These are phyloP conservation scores for Branchipolynoe longqiensis DNA, from an alignment of 2,888 invertebrate genomes.

Conservation along the genomic window DNA sequence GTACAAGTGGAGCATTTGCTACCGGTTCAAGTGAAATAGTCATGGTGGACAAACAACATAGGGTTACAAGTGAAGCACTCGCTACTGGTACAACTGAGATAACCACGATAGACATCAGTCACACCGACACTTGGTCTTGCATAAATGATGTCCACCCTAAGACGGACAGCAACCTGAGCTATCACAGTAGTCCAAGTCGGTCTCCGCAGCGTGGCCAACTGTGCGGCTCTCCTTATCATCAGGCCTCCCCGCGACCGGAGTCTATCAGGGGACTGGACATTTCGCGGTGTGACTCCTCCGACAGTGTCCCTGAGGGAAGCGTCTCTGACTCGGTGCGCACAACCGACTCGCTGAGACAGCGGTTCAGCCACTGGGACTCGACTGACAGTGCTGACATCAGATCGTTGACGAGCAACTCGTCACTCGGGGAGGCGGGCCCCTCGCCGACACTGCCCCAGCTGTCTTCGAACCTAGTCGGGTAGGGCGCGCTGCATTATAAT, in stretches of 20 bases:
- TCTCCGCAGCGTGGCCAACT: neutral
- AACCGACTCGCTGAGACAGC: constrained; percentile 24
- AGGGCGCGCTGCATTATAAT: no score
- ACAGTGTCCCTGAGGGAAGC: constrained; percentile 34
- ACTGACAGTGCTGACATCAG: constrained; percentile 34
- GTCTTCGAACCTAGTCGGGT: neutral
- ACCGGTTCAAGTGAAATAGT: no score
- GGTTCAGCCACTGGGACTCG: constrained; percentile 36
- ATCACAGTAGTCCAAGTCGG: constrained; percentile 1
- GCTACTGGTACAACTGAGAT: no score
- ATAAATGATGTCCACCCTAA: neutral
- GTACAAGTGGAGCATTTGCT: no score
- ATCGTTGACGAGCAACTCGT: constrained; percentile 37
- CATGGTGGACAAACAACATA: no score
- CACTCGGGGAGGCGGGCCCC: constrained; percentile 9
- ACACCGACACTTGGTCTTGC: neutral
- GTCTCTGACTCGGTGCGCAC: constrained; percentile 20
- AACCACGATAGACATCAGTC: neutral
- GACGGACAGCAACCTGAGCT: neutral
- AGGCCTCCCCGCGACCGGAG: constrained; percentile 17
- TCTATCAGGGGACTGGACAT: constrained; percentile 34
- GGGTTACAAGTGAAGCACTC: no score
- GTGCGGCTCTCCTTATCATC: neutral
- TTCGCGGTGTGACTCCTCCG: constrained; percentile 15
- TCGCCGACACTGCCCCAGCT: constrained; percentile 2